These are phyloP conservation scores for Nothocercus julius DNA, from an alignment of 2,113 vertebrate genomes.

Conservation along the genomic window DNA sequence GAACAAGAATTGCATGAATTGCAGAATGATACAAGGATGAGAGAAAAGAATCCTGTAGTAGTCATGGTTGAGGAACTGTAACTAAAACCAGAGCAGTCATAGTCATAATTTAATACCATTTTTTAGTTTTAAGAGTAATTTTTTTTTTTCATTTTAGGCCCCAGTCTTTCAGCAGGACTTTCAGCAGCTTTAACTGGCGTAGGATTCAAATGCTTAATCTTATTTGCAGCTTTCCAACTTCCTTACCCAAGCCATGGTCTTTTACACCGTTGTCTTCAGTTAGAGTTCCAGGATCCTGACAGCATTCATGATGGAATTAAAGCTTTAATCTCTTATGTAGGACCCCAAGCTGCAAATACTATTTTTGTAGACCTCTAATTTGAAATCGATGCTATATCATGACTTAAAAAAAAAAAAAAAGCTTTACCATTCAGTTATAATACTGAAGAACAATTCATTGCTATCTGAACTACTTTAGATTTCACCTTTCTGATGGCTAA, in stretches of 20 bases:
- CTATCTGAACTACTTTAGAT: neutral
- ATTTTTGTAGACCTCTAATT: neutral
- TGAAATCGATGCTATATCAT: neutral
- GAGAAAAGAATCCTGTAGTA: neutral
- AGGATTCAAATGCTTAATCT: neutral
- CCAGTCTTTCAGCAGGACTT: neutral
- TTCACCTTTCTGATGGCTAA: neutral
- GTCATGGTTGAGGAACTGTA: neutral
- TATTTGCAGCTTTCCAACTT: fast-evolving
- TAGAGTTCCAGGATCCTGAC: neutral
- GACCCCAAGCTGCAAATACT: neutral
- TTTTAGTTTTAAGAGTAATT: neutral
- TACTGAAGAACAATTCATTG: neutral
- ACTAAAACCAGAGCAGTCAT: neutral
- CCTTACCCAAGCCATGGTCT: neutral
- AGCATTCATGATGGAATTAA: neutral
- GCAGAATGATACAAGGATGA: neutral
- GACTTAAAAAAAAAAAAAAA: too few species aligned
- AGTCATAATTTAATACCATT: neutral
- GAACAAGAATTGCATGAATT: neutral
- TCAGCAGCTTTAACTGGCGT: neutral
- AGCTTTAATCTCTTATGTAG: neutral
- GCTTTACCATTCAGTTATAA: neutral
- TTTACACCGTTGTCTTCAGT: neutral
- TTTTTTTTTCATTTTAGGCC: neutral